phyloP scores from a whole-genome alignment of 2,113 vertebrate species.

The Coptodon bakossiorum region DNA sequence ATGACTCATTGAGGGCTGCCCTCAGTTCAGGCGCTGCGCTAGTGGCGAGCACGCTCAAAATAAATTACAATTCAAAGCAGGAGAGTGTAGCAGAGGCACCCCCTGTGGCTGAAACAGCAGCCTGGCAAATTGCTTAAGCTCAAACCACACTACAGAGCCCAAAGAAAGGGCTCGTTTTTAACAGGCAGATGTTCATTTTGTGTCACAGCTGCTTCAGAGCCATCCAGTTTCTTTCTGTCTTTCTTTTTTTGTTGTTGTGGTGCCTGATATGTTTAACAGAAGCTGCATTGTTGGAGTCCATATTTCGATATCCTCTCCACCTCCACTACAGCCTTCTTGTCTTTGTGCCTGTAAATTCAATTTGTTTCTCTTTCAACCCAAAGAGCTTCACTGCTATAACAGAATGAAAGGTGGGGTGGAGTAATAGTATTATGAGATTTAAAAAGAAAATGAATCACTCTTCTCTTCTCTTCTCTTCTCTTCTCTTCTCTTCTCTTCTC shows the following conservation, averaged over 20 bases:
- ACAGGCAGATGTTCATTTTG: constrained; percentile 25
- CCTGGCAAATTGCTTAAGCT: constrained; percentile 58
- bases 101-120: constrained; percentile 43
- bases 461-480: neutral
- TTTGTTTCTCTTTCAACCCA: constrained; percentile 50
- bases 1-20: constrained; percentile 54
- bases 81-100: constrained; percentile 39
- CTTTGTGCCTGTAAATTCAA: constrained; percentile 57
- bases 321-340: constrained; percentile 34
- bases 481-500: neutral
- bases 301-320: constrained; percentile 37
- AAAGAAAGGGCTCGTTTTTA: constrained; percentile 22
- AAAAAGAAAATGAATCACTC: constrained; percentile 27
- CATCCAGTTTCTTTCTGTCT: neutral
- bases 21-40: constrained; percentile 28
- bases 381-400: constrained; percentile 32
- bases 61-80: constrained; percentile 60
- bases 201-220: neutral
- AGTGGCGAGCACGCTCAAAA: constrained; percentile 8
- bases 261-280: constrained; percentile 36
- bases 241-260: neutral
- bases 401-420: constrained; percentile 48
- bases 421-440: constrained; percentile 49
- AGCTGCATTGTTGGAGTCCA: constrained; percentile 38
- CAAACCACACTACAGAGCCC: constrained; percentile 21